phyloP scores from a whole-genome alignment of 2,888 invertebrate genomes.

The Neria commutata region DNA sequence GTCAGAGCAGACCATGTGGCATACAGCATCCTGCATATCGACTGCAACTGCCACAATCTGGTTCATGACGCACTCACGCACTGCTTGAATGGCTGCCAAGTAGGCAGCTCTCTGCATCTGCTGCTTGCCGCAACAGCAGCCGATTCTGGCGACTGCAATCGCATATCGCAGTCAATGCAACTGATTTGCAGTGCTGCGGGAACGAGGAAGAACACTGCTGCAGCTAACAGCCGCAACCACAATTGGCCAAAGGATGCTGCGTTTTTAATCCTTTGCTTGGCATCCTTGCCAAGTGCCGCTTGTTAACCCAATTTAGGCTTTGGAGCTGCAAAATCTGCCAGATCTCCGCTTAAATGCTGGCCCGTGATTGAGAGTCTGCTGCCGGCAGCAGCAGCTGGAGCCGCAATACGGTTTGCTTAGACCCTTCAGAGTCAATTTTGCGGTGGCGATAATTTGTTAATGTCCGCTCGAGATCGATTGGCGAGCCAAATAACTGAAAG shows the following conservation, averaged over 20 bases:
- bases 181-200: neutral
- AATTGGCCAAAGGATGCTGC: neutral
- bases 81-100: no score
- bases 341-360: no score
- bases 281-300: neutral
- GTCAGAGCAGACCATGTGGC: neutral
- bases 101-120: neutral
- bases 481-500: neutral
- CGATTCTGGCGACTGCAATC: neutral
- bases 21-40: no score
- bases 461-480: slow-evolving; percentile 24
- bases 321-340: neutral
- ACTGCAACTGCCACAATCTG: no score
- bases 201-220: neutral
- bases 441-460: slow-evolving; percentile 45
- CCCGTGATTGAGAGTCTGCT: no score
- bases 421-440: slow-evolving; percentile 11
- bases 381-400: no score
- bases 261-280: neutral
- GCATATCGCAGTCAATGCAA: neutral
- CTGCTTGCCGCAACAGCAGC: neutral
- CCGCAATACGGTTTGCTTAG: no score
- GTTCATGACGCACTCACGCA: neutral
- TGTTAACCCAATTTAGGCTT: neutral
- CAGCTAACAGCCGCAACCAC: neutral